Percentiles rank a stretch among this genome's conserved stretches.
Evolutionary conservation across 2,797 vertebrate species (phyloP).

Genomic region (Hemitrygon akajei): DNA sequence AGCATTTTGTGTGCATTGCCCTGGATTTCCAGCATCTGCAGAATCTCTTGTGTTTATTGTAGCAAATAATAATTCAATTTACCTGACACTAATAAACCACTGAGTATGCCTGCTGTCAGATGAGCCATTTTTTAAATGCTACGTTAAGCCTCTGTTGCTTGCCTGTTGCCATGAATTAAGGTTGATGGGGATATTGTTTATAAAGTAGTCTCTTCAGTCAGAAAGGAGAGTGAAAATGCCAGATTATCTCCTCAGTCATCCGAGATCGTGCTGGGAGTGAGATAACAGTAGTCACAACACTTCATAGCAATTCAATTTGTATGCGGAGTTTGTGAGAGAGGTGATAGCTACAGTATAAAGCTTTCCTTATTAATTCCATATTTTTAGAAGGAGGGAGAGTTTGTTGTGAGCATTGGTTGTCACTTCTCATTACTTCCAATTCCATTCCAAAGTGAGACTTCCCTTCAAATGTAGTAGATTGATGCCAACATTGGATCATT

Average conservation of each 20-base stretch:
- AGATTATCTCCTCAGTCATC: background rate
- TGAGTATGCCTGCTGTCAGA: background rate
- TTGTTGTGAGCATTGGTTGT: background rate
- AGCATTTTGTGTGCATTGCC: no score
- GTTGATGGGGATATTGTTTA: background rate
- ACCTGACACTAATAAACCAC: background rate
- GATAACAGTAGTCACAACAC: background rate
- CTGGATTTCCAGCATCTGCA: no score
- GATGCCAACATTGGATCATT: background rate
- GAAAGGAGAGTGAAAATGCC: background rate
- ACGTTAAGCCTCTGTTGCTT: background rate
- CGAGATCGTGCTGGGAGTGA: background rate
- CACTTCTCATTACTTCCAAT: background rate
- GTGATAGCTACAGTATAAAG: background rate
- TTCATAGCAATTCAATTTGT: background rate
- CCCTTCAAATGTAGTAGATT: background rate
- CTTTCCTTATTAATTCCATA: background rate
- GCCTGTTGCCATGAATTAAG: background rate
- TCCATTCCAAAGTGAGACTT: background rate
- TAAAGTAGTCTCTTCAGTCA: background rate
- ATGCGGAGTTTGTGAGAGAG: background rate
- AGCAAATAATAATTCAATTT: background rate
- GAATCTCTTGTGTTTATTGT: no score
- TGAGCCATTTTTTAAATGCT: background rate
- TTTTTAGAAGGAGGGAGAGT: background rate